A percentile compares a stretch with the other conserved stretches of the same genome.
Conservation (phyloP, 2,888 invertebrate species). For the Drosophila helvetica region DNA sequence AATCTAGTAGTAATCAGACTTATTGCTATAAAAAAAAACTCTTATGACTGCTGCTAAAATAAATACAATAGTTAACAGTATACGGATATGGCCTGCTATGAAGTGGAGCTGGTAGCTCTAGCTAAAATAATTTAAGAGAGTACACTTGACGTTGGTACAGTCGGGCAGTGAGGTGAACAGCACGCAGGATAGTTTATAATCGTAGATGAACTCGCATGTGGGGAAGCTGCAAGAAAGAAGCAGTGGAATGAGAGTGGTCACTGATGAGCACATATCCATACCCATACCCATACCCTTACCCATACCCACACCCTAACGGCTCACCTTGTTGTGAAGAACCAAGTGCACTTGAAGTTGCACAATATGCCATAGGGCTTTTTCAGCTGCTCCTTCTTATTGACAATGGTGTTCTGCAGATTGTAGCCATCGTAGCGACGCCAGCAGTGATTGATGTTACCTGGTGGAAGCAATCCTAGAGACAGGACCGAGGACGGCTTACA, state of each 20-base stretch:
- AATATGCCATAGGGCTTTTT: conserved; percentile 82
- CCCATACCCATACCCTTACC: too few species aligned
- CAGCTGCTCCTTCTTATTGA: conserved; percentile 82
- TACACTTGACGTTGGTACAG: conserved; percentile 82
- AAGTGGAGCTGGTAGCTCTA: conserved; percentile 30
- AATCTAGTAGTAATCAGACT: conserved; percentile 51
- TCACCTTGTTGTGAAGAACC: conserved; percentile 82
- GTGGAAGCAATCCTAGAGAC: not conserved
- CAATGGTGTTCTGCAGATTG: conserved; percentile 80
- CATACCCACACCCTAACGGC: too few species aligned
- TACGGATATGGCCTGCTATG: not conserved
- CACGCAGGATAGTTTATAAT: conserved; percentile 83
- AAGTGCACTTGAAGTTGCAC: conserved; percentile 83
- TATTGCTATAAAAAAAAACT: conserved; percentile 42
- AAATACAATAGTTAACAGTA: conserved; percentile 13
- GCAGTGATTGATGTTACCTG: conserved; percentile 83
- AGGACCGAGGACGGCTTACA: not conserved
- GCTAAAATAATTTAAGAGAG: conserved; percentile 81
- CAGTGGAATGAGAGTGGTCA: not conserved
- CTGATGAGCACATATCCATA: not conserved
- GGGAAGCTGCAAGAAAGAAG: conserved; percentile 71
- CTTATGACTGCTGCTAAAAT: conserved; percentile 33
- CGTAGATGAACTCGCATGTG: conserved; percentile 83
- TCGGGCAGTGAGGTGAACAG: conserved; percentile 84
- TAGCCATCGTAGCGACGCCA: conserved; percentile 83